Evolutionary conservation across 2,888 invertebrate genomes (phyloP).

Genomic region (Ochropleura plecta): DNA sequence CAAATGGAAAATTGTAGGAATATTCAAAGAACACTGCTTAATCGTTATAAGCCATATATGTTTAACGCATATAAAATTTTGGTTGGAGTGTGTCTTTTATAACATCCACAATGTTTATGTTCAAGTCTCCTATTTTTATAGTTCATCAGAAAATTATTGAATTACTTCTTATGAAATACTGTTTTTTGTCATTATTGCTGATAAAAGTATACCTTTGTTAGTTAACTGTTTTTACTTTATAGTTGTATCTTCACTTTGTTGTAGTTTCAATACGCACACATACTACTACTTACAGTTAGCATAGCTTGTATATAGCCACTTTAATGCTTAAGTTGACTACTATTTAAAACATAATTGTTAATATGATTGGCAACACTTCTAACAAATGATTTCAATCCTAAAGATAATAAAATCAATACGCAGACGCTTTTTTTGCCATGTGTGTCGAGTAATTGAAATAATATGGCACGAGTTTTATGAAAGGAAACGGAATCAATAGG

Average conservation of each 20-base stretch:
- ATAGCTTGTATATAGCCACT: not conserved
- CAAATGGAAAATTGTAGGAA: not conserved
- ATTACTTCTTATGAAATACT: not conserved
- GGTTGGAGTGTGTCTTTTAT: not conserved
- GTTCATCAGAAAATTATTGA: not conserved
- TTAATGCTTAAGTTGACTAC: constrained; percentile 2
- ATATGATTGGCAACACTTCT: not conserved
- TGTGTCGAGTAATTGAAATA: not conserved
- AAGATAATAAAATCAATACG: not conserved
- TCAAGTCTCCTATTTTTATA: not conserved
- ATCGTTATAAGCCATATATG: not conserved
- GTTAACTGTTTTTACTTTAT: constrained; percentile 5
- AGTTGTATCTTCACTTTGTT: constrained; percentile 14
- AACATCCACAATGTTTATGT: not conserved
- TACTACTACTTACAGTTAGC: not conserved
- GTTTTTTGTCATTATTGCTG: not conserved
- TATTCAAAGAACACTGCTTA: not conserved
- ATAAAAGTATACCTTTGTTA: not conserved
- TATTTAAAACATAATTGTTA: too few species aligned
- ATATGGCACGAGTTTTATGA: not conserved
- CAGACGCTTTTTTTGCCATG: not conserved
- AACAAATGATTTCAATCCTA: not conserved
- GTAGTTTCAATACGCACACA: not conserved
- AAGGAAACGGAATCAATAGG: not conserved
- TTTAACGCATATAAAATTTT: constrained; percentile 4